Percentiles rank a stretch among this genome's conserved stretches.
Evolutionary conservation across 2,113 vertebrate species (phyloP).

Genomic region (Perca fluviatilis): DNA sequence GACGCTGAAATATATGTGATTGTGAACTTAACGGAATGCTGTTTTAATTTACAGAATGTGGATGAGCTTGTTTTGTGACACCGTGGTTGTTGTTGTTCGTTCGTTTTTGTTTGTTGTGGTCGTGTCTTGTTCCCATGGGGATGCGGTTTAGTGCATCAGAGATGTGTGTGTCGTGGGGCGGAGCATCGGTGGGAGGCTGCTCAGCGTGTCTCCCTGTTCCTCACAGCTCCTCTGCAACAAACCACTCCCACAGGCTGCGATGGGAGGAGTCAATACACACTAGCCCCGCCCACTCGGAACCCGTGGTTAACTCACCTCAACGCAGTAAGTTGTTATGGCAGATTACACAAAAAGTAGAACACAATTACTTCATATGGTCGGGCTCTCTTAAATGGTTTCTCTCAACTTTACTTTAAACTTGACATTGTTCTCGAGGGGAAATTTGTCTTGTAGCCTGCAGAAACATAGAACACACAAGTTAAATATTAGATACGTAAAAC

Average conservation of each 20-base stretch:
- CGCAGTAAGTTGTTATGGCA: constrained; percentile 82
- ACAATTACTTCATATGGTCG: not conserved
- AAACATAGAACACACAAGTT: not conserved
- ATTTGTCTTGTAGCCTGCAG: not conserved
- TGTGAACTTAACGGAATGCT: constrained; percentile 49
- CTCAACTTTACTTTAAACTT: not conserved
- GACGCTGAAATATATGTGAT: constrained; percentile 73
- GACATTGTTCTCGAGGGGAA: not conserved
- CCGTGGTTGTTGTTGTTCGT: constrained; percentile 59
- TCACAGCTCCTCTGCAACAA: constrained; percentile 87
- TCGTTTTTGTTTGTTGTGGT: constrained; percentile 67
- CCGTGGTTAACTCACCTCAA: constrained; percentile 80
- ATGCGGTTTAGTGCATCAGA: constrained; percentile 78
- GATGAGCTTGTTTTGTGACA: constrained; percentile 74
- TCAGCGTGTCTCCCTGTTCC: constrained; percentile 87
- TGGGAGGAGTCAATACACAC: constrained; percentile 84
- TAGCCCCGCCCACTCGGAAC: constrained; percentile 82
- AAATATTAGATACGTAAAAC: not conserved
- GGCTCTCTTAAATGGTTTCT: not conserved
- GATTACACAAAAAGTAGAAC: not conserved
- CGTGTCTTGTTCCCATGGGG: constrained; percentile 60
- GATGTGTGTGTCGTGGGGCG: constrained; percentile 83
- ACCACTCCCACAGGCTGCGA: constrained; percentile 78
- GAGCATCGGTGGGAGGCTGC: constrained; percentile 82
- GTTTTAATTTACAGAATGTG: constrained; percentile 50